Conservation (phyloP, 2,113 vertebrate genomes). For the Prunella himalayana region DNA sequence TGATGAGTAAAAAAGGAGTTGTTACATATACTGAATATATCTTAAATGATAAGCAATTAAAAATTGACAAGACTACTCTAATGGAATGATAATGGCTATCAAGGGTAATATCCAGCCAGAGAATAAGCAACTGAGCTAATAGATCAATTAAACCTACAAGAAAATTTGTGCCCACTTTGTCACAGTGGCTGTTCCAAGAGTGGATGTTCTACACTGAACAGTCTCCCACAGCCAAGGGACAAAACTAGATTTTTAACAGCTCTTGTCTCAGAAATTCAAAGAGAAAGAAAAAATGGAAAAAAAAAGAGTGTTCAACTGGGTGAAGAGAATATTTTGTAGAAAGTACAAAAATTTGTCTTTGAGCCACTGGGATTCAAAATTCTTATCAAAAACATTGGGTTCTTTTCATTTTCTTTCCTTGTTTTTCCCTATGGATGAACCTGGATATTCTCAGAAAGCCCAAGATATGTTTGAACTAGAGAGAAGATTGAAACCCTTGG, state of each 20-base stretch:
- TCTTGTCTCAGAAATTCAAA: background rate
- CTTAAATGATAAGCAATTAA: background rate
- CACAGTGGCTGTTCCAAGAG: background rate
- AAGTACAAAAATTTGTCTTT: background rate
- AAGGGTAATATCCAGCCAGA: background rate
- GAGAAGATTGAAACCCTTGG: background rate
- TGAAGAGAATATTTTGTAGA: background rate
- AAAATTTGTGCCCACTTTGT: background rate
- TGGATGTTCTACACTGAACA: background rate
- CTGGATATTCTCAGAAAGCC: background rate
- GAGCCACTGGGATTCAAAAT: background rate
- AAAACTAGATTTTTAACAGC: background rate
- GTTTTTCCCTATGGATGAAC: background rate
- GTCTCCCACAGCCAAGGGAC: rapidly evolving
- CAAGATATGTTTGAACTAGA: background rate
- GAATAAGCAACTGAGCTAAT: background rate
- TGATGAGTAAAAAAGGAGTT: background rate
- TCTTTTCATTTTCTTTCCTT: background rate
- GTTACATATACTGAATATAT: background rate
- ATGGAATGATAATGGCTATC: background rate
- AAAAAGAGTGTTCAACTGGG: background rate
- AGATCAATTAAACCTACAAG: background rate
- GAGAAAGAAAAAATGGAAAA: background rate
- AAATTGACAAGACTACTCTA: background rate
- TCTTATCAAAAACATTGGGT: rapidly evolving